phyloP scores from a whole-genome alignment of 2,797 vertebrate species.

The Agapornis canus region DNA sequence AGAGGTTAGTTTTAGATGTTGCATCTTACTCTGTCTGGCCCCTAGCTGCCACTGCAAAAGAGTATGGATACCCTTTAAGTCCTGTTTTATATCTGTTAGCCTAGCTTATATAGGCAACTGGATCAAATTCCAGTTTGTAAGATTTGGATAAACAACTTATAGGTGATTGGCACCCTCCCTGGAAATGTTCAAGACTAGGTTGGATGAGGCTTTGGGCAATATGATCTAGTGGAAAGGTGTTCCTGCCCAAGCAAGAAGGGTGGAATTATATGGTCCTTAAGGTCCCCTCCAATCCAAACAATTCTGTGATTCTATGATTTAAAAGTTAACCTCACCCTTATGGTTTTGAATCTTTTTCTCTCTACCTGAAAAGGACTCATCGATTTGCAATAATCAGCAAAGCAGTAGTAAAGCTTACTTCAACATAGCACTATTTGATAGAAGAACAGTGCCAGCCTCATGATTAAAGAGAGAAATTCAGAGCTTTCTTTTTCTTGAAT shows the following conservation, averaged over 20 bases:
- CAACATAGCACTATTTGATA: background rate
- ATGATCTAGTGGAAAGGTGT: background rate
- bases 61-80: background rate
- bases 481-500: background rate
- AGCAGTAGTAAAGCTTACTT: background rate
- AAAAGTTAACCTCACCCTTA: background rate
- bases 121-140: background rate
- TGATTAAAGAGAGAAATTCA: background rate
- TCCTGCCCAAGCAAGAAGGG: background rate
- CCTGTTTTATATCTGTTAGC: background rate
- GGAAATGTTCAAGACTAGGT: background rate
- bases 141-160: background rate
- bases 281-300: background rate
- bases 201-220: background rate
- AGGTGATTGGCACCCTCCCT: background rate
- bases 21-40: background rate
- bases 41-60: background rate
- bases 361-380: background rate
- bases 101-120: background rate
- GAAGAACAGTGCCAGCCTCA: background rate
- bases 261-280: background rate
- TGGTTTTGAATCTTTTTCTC: background rate
- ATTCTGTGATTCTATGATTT: background rate
- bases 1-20: background rate
- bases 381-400: background rate